A percentile compares a stretch with the other conserved stretches of the same genome.
These are phyloP conservation scores for Macropodus opercularis DNA, from an alignment of 2,797 vertebrate species.

Conservation along the genomic window DNA sequence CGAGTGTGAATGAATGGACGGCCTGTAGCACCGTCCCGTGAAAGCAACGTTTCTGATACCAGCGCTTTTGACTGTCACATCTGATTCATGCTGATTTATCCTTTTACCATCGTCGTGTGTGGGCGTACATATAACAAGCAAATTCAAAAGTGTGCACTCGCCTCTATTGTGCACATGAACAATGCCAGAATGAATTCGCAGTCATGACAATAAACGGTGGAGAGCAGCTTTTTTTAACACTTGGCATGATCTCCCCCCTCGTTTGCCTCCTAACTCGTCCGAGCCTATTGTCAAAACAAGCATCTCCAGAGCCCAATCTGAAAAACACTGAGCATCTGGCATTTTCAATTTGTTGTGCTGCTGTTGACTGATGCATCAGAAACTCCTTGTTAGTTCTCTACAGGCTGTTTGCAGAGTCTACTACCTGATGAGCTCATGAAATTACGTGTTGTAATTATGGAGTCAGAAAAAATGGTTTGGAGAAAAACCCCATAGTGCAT, in stretches of 20 bases:
- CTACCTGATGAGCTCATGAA: conserved; percentile 40
- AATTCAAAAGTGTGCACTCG: conserved; percentile 1
- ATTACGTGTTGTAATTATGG: conserved; percentile 30
- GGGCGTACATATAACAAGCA: conserved; percentile 1
- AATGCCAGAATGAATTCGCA: conserved; percentile 13
- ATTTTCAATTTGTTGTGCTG: conserved; percentile 53
- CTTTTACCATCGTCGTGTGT: not conserved
- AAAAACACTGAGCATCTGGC: conserved; percentile 63
- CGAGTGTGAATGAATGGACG: too few species aligned
- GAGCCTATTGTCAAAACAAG: conserved; percentile 51
- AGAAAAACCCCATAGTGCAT: conserved; percentile 2
- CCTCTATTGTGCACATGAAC: conserved; percentile 20
- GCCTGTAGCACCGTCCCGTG: not conserved
- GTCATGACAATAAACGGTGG: conserved; percentile 19
- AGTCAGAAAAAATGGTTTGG: not conserved
- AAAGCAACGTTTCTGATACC: conserved; percentile 6
- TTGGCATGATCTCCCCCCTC: conserved; percentile 16
- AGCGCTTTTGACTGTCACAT: not conserved
- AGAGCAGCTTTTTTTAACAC: not conserved
- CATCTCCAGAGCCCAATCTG: conserved; percentile 50
- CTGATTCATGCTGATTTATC: not conserved
- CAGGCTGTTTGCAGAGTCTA: conserved; percentile 28
- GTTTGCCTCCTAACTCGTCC: conserved; percentile 30
- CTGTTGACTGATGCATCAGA: conserved; percentile 46
- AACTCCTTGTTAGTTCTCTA: conserved; percentile 53